Percentiles rank a stretch among this genome's conserved stretches.
Evolutionary conservation across 2,113 vertebrate species (phyloP).

Genomic region (Gobio gobio): DNA sequence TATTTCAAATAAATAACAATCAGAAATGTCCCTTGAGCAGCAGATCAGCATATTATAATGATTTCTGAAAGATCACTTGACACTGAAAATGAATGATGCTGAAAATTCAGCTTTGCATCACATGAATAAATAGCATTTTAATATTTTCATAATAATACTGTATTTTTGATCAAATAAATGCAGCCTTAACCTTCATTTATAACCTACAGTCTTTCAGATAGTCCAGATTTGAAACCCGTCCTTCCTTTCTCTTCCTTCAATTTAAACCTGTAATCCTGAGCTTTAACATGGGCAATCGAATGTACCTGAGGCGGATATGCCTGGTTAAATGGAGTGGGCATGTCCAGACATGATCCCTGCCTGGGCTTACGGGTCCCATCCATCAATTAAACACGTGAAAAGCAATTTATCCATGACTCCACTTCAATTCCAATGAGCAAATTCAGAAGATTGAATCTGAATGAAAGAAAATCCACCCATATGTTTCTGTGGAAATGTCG

Average conservation of each 20-base stretch:
- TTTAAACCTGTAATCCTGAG: conserved; percentile 39
- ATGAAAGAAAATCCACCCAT: not conserved
- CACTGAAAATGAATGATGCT: not conserved
- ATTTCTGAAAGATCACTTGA: too few species aligned
- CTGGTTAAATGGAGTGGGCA: conserved; percentile 25
- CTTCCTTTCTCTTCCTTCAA: not conserved
- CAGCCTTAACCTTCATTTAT: not conserved
- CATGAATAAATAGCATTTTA: not conserved
- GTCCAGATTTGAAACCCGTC: not conserved
- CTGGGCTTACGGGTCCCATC: not conserved
- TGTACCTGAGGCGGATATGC: conserved; percentile 1
- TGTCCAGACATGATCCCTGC: conserved; percentile 18
- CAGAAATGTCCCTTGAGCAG: not conserved
- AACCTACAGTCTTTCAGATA: not conserved
- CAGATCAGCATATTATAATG: not conserved
- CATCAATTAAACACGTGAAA: conserved; percentile 29
- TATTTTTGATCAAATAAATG: not conserved
- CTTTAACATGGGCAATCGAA: conserved; percentile 16
- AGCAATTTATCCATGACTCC: not conserved
- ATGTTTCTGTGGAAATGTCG: not conserved
- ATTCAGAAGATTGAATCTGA: not conserved
- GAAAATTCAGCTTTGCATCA: not conserved
- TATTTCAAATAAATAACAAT: not conserved
- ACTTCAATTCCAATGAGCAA: conserved; percentile 1
- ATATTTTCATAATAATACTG: not conserved